These are phyloP conservation scores for Gymnorhina tibicen DNA, from an alignment of 2,113 vertebrate genomes.

Conservation along the genomic window DNA sequence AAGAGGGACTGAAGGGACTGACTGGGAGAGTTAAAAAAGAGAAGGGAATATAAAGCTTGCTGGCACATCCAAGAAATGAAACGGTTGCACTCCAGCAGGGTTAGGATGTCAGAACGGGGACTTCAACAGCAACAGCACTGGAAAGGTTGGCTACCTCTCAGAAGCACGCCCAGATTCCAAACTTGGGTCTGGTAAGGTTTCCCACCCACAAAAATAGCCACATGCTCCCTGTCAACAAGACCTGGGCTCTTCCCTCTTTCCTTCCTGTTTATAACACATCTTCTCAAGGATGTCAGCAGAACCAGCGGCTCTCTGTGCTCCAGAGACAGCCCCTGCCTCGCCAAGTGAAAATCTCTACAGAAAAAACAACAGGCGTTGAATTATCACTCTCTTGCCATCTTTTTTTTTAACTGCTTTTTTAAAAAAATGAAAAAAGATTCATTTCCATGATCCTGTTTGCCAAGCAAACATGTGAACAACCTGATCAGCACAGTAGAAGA, in stretches of 20 bases:
- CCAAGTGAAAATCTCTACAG: not conserved
- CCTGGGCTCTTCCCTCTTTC: not conserved
- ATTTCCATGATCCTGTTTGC: not conserved
- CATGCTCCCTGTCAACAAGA: not conserved
- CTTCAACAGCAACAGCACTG: slow-evolving; percentile 3
- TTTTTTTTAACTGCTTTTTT: not conserved
- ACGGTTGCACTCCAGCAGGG: not conserved
- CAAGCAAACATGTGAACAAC: not conserved
- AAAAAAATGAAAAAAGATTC: not conserved
- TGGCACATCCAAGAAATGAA: not conserved
- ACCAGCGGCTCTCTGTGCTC: not conserved
- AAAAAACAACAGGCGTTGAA: not conserved
- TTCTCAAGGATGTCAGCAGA: not conserved
- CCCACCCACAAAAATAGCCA: not conserved
- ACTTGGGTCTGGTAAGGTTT: not conserved
- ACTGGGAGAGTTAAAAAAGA: not conserved
- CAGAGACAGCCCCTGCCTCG: not conserved
- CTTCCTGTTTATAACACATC: not conserved
- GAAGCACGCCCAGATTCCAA: not conserved
- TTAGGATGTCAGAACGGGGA: not conserved
- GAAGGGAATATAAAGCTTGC: not conserved
- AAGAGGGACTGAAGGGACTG: not conserved
- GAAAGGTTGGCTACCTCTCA: slow-evolving; percentile 13
- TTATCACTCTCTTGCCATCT: not conserved
- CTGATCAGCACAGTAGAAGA: not conserved